phyloP scores from a whole-genome alignment of 2,888 invertebrate genomes.

The Diabrotica balteata region DNA sequence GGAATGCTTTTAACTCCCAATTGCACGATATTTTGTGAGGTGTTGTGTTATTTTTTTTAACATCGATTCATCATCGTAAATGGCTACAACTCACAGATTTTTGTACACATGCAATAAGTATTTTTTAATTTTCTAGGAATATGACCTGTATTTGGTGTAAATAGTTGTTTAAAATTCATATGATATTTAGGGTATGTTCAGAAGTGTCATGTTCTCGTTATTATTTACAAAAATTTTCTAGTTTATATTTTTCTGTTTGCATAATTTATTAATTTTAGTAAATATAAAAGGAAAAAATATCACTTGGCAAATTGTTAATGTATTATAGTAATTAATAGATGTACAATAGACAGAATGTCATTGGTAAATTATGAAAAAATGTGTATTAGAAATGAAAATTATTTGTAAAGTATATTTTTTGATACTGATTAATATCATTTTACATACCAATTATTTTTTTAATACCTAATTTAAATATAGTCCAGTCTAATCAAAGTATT shows the following conservation, averaged over 20 bases:
- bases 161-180: constrained; percentile 1
- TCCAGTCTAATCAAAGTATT: too few relatives aligned
- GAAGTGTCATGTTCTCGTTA: constrained; percentile 2
- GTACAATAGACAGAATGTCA: too few relatives aligned
- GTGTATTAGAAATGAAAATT: too few relatives aligned
- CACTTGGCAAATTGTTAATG: too few relatives aligned
- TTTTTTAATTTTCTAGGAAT: constrained; percentile 13
- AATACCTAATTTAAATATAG: too few relatives aligned
- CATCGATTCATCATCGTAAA: constrained; percentile 54
- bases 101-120: constrained; percentile 38
- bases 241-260: constrained; percentile 28
- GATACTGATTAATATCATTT: too few relatives aligned
- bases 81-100: constrained; percentile 48
- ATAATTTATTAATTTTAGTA: constrained; percentile 25
- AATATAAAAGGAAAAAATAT: too few relatives aligned
- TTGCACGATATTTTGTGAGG: constrained; percentile 27
- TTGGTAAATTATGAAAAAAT: too few relatives aligned
- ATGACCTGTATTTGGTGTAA: not conserved
- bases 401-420: too few relatives aligned
- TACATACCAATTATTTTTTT: too few relatives aligned
- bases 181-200: not conserved
- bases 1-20: constrained; percentile 29
- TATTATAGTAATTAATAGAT: too few relatives aligned
- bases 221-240: constrained; percentile 10
- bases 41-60: constrained; percentile 50